Percentiles rank a stretch among this genome's conserved stretches.
Evolutionary conservation across 1,140 invertebrate species (phyloP).

Genomic region (Ladona fulva): DNA sequence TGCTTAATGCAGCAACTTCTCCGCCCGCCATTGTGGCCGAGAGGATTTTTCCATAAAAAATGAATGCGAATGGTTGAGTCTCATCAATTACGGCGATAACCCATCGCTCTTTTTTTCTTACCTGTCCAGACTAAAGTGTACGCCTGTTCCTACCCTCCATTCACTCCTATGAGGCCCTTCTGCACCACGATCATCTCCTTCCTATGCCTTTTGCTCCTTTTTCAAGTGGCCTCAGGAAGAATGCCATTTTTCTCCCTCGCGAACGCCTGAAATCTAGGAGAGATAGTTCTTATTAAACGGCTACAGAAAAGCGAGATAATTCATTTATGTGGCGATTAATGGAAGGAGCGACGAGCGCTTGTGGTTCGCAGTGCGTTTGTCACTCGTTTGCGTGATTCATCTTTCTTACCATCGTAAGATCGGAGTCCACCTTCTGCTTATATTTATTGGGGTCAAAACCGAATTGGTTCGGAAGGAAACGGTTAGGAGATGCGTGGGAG

Average conservation of each 20-base stretch:
- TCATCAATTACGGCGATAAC: too few relatives aligned
- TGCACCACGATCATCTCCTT: background rate
- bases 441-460: too few relatives aligned
- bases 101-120: background rate
- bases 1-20: too few relatives aligned
- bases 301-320: background rate
- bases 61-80: too few relatives aligned
- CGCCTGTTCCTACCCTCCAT: background rate
- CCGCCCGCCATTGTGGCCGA: too few relatives aligned
- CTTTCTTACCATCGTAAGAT: too few relatives aligned
- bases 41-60: too few relatives aligned
- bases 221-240: background rate
- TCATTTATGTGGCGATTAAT: background rate
- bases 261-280: background rate
- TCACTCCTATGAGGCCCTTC: background rate
- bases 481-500: too few relatives aligned
- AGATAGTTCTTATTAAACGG: conserved; percentile 3
- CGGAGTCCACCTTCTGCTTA: too few relatives aligned
- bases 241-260: background rate
- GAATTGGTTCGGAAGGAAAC: too few relatives aligned
- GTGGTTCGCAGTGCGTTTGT: background rate
- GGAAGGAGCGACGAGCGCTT: background rate
- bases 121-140: background rate
- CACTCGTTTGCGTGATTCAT: background rate
- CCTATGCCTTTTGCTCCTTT: background rate